A percentile compares a stretch with the other conserved stretches of the same genome.
Conservation (phyloP, 2,113 vertebrate genomes). For the Atractosteus spatula region DNA sequence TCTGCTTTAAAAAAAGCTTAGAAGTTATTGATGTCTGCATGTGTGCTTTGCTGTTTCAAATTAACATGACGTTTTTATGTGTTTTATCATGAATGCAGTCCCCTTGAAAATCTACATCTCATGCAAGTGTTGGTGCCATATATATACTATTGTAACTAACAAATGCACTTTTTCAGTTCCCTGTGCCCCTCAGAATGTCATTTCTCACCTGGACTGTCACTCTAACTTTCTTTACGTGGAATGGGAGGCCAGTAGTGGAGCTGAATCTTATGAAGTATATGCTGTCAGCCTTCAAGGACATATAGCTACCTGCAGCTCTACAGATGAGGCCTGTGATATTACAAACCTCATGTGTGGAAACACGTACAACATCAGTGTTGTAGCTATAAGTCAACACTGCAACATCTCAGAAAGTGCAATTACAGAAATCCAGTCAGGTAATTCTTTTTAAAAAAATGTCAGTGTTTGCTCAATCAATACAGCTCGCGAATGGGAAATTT, state of each 20-base stretch:
- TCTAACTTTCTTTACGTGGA: conserved; percentile 42
- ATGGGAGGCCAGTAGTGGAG: conserved; percentile 49
- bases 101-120: no score
- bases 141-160: no score
- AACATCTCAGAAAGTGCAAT: conserved; percentile 42
- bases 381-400: conserved; percentile 47
- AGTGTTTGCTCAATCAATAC: no score
- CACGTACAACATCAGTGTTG: conserved; percentile 61
- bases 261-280: conserved; percentile 52
- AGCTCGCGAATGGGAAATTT: no score
- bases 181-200: conserved; percentile 50
- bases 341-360: conserved; percentile 54
- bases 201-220: conserved; percentile 39
- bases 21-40: no score
- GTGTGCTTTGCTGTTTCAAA: no score
- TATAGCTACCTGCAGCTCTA: conserved; percentile 39
- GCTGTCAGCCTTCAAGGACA: conserved; percentile 43
- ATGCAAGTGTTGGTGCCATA: no score
- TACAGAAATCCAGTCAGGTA: conserved; percentile 51
- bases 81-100: no score
- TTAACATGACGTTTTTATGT: no score
- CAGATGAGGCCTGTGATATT: conserved; percentile 38
- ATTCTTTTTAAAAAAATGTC: not conserved
- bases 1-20: no score
- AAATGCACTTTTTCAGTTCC: conserved; percentile 45